Conservation (phyloP, 2,113 vertebrate species). For the Microcebus murinus region DNA sequence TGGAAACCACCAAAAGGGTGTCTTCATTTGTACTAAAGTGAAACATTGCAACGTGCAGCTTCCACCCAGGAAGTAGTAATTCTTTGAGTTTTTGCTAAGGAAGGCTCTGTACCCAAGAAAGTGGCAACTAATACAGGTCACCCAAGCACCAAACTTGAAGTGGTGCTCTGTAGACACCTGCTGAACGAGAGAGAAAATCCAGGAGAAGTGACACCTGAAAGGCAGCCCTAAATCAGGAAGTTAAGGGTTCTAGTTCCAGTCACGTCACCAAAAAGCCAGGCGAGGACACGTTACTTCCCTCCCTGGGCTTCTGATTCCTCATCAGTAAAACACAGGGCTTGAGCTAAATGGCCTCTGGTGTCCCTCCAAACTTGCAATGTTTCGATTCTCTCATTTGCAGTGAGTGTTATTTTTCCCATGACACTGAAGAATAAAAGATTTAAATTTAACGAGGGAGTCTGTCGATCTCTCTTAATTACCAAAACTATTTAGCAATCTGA, state of each 20-base stretch:
- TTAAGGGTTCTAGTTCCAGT: not conserved
- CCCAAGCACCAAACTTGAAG: not conserved
- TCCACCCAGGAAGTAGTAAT: not conserved
- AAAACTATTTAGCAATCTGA: conserved; percentile 23
- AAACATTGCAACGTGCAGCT: not conserved
- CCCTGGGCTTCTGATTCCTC: not conserved
- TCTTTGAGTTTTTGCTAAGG: not conserved
- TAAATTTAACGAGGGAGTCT: conserved; percentile 7
- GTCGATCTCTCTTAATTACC: conserved; percentile 4
- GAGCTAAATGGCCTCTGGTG: not conserved
- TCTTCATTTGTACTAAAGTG: not conserved
- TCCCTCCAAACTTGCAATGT: not conserved
- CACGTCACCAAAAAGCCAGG: not conserved
- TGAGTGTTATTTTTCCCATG: not conserved
- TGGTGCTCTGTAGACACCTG: not conserved
- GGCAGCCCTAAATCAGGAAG: not conserved
- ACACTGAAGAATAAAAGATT: not conserved
- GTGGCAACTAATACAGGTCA: not conserved
- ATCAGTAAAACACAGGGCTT: not conserved
- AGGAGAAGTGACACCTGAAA: not conserved
- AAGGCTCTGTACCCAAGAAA: not conserved
- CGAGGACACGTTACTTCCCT: not conserved
- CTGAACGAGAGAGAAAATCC: not conserved
- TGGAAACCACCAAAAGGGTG: not conserved
- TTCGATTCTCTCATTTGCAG: not conserved